Percentiles rank a stretch among this genome's conserved stretches.
These are phyloP conservation scores for Toxonevra muliebris DNA, from an alignment of 2,888 invertebrate genomes.

Conservation along the genomic window DNA sequence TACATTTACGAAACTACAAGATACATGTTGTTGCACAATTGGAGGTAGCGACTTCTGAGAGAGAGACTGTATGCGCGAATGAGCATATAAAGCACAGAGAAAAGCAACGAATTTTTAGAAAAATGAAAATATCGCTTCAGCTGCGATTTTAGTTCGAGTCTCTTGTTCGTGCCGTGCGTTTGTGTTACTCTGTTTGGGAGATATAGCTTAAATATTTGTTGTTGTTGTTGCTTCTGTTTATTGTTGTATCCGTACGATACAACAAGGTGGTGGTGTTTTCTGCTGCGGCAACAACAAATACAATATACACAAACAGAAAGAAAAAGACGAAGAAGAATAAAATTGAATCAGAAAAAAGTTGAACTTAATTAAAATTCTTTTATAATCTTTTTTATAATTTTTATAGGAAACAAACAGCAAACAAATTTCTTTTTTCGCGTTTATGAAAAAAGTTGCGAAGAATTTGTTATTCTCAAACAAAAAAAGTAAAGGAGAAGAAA, in stretches of 20 bases:
- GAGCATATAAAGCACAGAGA: no score
- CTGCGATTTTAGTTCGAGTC: constrained; percentile 48
- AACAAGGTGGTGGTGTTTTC: constrained; percentile 28
- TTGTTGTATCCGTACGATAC: constrained; percentile 33
- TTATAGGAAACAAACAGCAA: neutral
- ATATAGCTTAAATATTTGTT: no score
- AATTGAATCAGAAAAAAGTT: constrained; percentile 4
- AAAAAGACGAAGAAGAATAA: constrained; percentile 12
- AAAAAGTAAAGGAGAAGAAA: neutral
- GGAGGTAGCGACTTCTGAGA: no score
- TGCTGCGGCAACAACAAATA: constrained; percentile 33
- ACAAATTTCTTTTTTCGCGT: constrained; percentile 3
- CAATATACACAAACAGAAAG: constrained; percentile 24
- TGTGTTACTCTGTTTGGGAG: constrained; percentile 31
- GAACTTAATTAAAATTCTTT: constrained; percentile 6
- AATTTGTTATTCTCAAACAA: constrained; percentile 1
- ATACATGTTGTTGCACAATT: no score
- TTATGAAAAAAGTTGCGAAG: constrained; percentile 9
- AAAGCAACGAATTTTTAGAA: no score
- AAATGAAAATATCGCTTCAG: neutral
- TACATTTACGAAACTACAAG: no score
- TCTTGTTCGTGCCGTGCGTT: constrained; percentile 48
- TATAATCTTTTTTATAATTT: neutral
- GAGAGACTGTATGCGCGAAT: no score
- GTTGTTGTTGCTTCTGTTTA: neutral